Evolutionary conservation across 2,888 invertebrate species (phyloP).

Genomic region (Hirudinaria manillensis): DNA sequence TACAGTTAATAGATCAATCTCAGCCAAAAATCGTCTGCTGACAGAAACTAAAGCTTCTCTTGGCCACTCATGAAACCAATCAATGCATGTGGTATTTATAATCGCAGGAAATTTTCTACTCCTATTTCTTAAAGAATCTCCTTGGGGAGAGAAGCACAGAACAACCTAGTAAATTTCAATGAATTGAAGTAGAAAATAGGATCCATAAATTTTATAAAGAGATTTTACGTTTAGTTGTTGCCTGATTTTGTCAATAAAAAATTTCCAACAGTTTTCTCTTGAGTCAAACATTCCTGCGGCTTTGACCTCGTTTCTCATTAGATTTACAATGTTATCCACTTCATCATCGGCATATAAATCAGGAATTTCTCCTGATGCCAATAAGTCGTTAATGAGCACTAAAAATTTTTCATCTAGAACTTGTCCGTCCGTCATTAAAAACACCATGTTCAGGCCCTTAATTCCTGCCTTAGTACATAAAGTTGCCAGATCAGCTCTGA

Average conservation of each 20-base stretch:
- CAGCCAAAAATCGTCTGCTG: constrained; percentile 77
- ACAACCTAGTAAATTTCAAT: constrained; percentile 65
- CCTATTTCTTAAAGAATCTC: constrained; percentile 80
- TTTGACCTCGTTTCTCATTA: constrained; percentile 61
- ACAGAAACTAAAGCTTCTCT: constrained; percentile 92
- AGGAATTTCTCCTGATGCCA: constrained; percentile 90
- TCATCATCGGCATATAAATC: constrained; percentile 93
- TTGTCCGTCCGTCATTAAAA: constrained; percentile 93
- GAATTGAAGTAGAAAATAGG: too few species aligned
- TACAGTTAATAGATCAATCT: constrained; percentile 72
- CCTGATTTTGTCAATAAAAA: constrained; percentile 88
- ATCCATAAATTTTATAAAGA: too few species aligned
- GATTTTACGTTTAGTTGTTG: constrained; percentile 59
- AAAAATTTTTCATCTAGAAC: constrained; percentile 90
- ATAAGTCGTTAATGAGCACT: constrained; percentile 86
- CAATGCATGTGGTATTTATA: constrained; percentile 86
- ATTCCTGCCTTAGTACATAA: constrained; percentile 84
- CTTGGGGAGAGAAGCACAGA: constrained; percentile 91
- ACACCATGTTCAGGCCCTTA: constrained; percentile 88
- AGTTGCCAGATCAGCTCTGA: constrained; percentile 77
- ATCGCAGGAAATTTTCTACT: constrained; percentile 92
- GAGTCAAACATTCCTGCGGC: constrained; percentile 82
- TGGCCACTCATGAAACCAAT: constrained; percentile 99
- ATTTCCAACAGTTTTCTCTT: constrained; percentile 93
- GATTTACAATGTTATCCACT: constrained; percentile 84